phyloP scores from a whole-genome alignment of 2,888 invertebrate genomes.

The Stictocephala bisonia region DNA sequence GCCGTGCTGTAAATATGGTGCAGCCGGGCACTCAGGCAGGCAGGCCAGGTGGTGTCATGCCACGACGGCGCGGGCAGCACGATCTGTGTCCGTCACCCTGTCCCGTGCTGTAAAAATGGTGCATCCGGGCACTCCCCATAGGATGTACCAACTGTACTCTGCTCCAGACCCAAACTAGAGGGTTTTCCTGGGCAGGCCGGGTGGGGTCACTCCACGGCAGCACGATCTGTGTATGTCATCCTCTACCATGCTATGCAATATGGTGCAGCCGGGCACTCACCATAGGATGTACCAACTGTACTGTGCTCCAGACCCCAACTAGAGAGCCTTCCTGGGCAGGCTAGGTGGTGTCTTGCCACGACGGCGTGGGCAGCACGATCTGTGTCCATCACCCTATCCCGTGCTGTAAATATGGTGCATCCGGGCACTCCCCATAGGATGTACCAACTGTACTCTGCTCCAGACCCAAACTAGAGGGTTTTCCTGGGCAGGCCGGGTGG shows the following conservation, averaged over 20 bases:
- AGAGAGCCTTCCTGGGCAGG: slow-evolving; percentile 6
- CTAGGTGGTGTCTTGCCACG: slow-evolving; percentile 6
- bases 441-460: background rate
- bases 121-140: no score
- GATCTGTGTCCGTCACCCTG: no score
- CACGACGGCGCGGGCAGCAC: no score
- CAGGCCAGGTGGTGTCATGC: no score
- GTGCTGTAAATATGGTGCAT: slow-evolving; percentile 38
- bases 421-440: background rate
- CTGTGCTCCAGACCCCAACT: background rate
- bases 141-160: no score
- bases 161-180: slow-evolving; percentile 1
- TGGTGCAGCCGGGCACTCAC: slow-evolving; percentile 28
- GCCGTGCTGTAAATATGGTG: no score
- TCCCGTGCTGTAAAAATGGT: no score
- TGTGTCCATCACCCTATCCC: slow-evolving; percentile 25
- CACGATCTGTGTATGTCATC: slow-evolving; percentile 23
- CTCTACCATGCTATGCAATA: slow-evolving; percentile 38
- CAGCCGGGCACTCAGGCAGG: no score
- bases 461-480: background rate
- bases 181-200: no score
- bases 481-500: slow-evolving; percentile 3
- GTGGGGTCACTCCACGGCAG: slow-evolving; percentile 10
- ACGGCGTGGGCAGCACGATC: background rate
- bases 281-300: background rate